phyloP scores from a whole-genome alignment of 2,797 vertebrate species.

The Amazona finschi region DNA sequence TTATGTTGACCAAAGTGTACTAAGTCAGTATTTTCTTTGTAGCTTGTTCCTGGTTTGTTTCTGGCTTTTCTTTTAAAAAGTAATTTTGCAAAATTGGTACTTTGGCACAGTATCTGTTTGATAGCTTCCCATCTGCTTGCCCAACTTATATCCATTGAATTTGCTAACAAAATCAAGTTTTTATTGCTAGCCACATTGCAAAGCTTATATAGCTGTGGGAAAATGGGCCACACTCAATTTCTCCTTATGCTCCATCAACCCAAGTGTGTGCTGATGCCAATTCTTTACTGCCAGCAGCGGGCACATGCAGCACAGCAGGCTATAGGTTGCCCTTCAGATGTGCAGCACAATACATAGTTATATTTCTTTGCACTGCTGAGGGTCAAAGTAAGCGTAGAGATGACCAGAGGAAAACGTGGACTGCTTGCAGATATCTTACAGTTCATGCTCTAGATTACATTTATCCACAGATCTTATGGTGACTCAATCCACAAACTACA shows the following conservation, averaged over 20 bases:
- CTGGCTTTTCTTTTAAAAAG: not conserved
- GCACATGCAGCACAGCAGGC: not conserved
- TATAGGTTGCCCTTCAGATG: not conserved
- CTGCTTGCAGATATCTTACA: not conserved
- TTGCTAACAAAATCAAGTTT: not conserved
- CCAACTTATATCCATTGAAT: not conserved
- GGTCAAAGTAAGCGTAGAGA: not conserved
- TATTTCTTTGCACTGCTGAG: not conserved
- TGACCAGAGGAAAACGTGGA: not conserved
- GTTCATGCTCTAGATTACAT: not conserved
- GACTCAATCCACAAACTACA: not conserved
- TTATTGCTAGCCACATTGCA: not conserved
- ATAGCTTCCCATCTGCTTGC: slow-evolving; percentile 17
- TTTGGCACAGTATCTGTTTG: not conserved
- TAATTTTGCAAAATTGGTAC: not conserved
- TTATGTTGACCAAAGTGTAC: not conserved
- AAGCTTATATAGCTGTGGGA: not conserved
- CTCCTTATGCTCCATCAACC: not conserved
- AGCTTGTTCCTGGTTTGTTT: not conserved
- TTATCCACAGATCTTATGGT: not conserved
- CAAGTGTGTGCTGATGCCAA: fast-evolving
- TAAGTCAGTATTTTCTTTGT: not conserved
- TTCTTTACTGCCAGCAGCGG: not conserved
- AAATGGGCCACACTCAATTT: not conserved
- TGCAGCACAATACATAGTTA: not conserved